Conservation (phyloP, 2,113 vertebrate species). For the Odocoileus virginianus region DNA sequence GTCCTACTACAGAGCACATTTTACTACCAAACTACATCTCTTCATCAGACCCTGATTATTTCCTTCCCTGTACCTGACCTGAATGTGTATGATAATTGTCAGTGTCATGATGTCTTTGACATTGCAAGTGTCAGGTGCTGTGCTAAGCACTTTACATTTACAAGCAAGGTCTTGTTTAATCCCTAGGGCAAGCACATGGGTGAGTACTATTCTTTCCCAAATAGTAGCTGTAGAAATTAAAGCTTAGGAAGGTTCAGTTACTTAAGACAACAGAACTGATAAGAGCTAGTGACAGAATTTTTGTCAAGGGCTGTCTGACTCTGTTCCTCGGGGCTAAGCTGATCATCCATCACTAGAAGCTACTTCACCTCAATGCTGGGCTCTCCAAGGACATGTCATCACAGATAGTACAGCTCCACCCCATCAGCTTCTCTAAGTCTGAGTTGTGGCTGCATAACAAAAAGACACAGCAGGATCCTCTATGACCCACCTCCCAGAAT, state of each 20-base stretch:
- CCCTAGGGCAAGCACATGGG: not conserved
- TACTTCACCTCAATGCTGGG: not conserved
- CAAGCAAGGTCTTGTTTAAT: not conserved
- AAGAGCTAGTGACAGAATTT: not conserved
- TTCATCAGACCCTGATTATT: not conserved
- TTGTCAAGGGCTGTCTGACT: not conserved
- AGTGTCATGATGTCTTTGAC: not conserved
- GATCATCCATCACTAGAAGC: not conserved
- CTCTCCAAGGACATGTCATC: not conserved
- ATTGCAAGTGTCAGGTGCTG: not conserved
- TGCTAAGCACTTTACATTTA: not conserved
- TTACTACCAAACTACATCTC: not conserved
- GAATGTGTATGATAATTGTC: not conserved
- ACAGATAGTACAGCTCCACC: not conserved
- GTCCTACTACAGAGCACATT: not conserved
- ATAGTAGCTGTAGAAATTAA: not conserved
- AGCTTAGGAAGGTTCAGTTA: not conserved
- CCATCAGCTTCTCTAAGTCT: not conserved
- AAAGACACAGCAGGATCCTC: not conserved
- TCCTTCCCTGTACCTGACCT: not conserved
- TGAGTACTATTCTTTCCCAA: not conserved
- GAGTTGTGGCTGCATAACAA: not conserved
- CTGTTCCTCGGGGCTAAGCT: not conserved
- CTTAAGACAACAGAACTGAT: not conserved
- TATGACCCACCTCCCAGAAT: not conserved